phyloP scores from a whole-genome alignment of 2,797 vertebrate genomes.

The Phalanger gymnotis region DNA sequence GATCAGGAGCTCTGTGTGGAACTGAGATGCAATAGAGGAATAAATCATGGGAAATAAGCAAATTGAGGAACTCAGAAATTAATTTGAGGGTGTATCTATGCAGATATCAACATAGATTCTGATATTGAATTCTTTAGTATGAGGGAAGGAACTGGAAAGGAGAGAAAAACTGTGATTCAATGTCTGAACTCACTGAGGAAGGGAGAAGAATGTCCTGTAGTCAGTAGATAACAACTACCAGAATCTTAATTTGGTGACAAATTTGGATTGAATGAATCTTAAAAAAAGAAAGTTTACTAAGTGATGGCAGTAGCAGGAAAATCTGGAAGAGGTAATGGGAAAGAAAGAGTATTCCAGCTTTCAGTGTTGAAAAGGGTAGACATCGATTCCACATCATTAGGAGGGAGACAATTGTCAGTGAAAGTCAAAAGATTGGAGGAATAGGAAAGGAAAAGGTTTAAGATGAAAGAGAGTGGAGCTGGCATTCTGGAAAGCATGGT shows the following conservation, averaged over 20 bases:
- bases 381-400: not conserved
- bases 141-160: not conserved
- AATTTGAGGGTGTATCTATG: not conserved
- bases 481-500: not conserved
- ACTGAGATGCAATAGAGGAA: not conserved
- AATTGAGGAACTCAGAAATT: not conserved
- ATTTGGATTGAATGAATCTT: not conserved
- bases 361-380: not conserved
- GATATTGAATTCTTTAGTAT: not conserved
- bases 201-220: not conserved
- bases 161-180: not conserved
- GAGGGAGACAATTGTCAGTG: not conserved
- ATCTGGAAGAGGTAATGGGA: not conserved
- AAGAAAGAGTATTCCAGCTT: not conserved
- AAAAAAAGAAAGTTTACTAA: not conserved
- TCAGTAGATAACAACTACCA: not conserved
- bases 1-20: not conserved
- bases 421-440: not conserved
- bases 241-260: not conserved
- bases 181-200: not conserved
- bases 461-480: not conserved
- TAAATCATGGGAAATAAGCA: not conserved
- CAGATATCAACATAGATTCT: not conserved
- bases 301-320: not conserved
- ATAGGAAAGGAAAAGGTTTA: not conserved